Evolutionary conservation across 2,797 vertebrate genomes (phyloP).

Genomic region (Todus mexicanus): DNA sequence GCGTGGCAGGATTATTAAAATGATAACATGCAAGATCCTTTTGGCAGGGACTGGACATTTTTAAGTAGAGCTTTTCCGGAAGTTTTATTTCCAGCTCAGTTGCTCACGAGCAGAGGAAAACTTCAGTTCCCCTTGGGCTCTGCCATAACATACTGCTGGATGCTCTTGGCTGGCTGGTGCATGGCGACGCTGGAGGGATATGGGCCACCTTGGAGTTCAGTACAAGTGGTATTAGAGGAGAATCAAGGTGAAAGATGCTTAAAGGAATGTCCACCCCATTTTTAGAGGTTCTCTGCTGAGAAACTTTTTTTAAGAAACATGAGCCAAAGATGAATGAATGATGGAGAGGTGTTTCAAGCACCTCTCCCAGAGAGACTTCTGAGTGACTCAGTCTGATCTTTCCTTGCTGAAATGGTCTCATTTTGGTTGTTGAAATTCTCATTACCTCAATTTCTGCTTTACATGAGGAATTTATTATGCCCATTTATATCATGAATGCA

Average conservation of each 20-base stretch:
- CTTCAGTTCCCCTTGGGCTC: background rate
- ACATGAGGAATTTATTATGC: background rate
- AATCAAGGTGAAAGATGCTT: background rate
- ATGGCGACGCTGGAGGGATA: background rate
- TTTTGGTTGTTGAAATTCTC: background rate
- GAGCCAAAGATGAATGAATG: background rate
- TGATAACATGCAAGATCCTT: background rate
- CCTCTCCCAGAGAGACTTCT: background rate
- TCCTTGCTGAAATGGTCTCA: background rate
- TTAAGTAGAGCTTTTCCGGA: background rate
- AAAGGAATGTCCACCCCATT: background rate
- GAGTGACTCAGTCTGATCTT: background rate
- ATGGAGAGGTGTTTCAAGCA: background rate
- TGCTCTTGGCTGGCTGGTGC: background rate
- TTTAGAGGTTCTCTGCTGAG: background rate
- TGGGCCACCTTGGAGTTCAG: background rate
- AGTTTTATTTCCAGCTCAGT: background rate
- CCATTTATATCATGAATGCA: background rate
- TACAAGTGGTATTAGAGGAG: background rate
- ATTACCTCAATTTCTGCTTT: background rate
- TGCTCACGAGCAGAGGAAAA: background rate
- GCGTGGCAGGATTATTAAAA: background rate
- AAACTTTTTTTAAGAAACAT: background rate
- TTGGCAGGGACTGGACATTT: background rate
- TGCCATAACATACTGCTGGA: rapidly evolving